phyloP scores from a whole-genome alignment of 2,888 invertebrate genomes.

The Deroplatys truncata region DNA sequence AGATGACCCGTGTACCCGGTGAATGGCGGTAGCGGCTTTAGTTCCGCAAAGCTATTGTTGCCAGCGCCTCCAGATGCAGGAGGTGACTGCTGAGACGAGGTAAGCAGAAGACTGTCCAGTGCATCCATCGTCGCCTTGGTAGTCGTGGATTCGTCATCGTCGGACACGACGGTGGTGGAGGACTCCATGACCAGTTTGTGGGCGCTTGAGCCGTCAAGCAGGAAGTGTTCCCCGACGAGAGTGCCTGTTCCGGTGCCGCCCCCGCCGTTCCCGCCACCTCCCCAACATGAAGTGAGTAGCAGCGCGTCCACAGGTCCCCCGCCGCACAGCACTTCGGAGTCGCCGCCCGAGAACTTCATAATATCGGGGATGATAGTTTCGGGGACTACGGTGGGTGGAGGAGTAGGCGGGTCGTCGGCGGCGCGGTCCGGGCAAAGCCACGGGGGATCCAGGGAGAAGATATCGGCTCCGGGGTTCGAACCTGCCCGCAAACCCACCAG shows the following conservation, averaged over 20 bases:
- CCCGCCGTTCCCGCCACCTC: conserved; percentile 46
- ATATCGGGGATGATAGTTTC: conserved; percentile 20
- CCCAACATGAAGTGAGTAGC: conserved; percentile 70
- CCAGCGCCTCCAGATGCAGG: conserved; percentile 38
- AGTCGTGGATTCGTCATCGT: conserved; percentile 35
- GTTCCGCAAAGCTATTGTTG: conserved; percentile 68
- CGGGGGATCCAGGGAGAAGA: conserved; percentile 30
- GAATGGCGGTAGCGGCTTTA: conserved; percentile 82
- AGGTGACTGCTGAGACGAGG: conserved; percentile 40
- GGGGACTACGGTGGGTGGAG: conserved; percentile 18
- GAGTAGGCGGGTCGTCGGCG: conserved; percentile 28
- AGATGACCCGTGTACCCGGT: conserved; percentile 81
- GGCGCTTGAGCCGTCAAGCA: conserved; percentile 32
- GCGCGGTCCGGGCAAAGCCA: conserved; percentile 36
- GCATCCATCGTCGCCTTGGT: conserved; percentile 57
- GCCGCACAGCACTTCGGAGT: conserved; percentile 36
- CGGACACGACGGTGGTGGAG: conserved; percentile 10
- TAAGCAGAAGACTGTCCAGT: conserved; percentile 62
- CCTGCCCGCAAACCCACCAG: not conserved
- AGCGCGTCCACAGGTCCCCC: conserved; percentile 58
- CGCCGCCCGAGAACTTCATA: conserved; percentile 39
- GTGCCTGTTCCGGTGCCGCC: conserved; percentile 44
- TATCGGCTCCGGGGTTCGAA: not conserved
- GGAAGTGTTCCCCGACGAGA: conserved; percentile 36
- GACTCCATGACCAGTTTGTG: conserved; percentile 38